Evolutionary conservation across 2,888 invertebrate genomes (phyloP), one percentile per base, ranked within the genome.

Genomic region (Stomorhina lunata): DNA sequence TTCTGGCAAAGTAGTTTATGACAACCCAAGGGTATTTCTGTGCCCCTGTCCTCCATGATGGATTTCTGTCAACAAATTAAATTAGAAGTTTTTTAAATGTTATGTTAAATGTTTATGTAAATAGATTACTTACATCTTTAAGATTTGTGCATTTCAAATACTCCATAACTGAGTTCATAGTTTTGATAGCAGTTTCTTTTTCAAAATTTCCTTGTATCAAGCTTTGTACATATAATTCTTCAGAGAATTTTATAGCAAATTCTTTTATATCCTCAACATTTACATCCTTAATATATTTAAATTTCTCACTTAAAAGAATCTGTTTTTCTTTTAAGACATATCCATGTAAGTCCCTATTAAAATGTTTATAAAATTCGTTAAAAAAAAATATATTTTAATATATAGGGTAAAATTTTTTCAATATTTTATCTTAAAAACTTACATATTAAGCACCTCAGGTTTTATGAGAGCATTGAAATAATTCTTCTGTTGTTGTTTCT

Each of bases 191-290:
- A 7, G 93, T 91, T 55, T 93, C 91, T 91, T 93, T 92, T 0
- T 92, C 92, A n/a, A 96, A 90, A 90, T 98, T 98, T 10, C 97
- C 97, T 90, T 96, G 96, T 57, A 96, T 93, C 53, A 97, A 91
- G 4, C 93, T 93, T 92, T 96, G 95, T 32, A 96, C 90, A 86
- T 94, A 95, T 75, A 96, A 88, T 71, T 93, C 92, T 45, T 93
- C 91, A 2, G 94, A 92, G 79, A 95, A 93, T 1, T 92, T 88
- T 0, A 92, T 87, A 2, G 93, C 92, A 90, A 95, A 96, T 0
- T 92, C 88, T 72, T 92, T 89, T 75, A 97, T 92, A 68, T 95
- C 94, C 0, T 93, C 88, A 15, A 94, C 92, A 0, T 92, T 93
- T 1, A 96, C 88, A 15, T 91, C 88, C 17, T 92, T 89, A 0